Evolutionary conservation across 2,888 invertebrate species (phyloP).

Genomic region (Tetramorium bicarinatum): DNA sequence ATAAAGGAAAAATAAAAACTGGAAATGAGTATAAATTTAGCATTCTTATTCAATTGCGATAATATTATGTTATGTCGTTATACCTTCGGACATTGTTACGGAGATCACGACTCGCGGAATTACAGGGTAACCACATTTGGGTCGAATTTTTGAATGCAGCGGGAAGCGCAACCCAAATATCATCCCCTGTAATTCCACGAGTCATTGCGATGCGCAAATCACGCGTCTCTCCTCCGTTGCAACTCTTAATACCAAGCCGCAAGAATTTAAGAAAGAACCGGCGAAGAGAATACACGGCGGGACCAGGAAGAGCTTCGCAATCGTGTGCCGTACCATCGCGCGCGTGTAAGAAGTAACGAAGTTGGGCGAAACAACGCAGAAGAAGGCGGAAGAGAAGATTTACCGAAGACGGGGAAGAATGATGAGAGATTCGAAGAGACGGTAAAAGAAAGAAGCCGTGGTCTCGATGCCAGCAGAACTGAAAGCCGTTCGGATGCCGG

Average conservation of each 20-base stretch:
- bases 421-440: slow-evolving; percentile 33
- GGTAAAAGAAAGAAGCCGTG: slow-evolving; percentile 26
- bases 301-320: slow-evolving; percentile 47
- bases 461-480: slow-evolving; percentile 30
- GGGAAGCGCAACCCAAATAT: slow-evolving; percentile 45
- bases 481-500: slow-evolving; percentile 37
- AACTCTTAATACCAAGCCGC: slow-evolving; percentile 34
- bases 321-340: slow-evolving; percentile 1
- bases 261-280: slow-evolving; percentile 47
- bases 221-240: slow-evolving; percentile 22
- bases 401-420: slow-evolving; percentile 7
- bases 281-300: slow-evolving; percentile 18
- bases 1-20: background rate
- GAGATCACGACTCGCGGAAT: slow-evolving; percentile 12
- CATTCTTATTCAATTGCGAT: background rate
- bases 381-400: slow-evolving; percentile 45
- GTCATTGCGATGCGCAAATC: slow-evolving; percentile 42
- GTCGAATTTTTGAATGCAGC: slow-evolving; percentile 33
- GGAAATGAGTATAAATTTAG: background rate
- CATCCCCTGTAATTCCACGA: slow-evolving; percentile 37
- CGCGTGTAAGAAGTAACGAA: slow-evolving; percentile 58
- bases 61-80: background rate
- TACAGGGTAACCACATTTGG: slow-evolving; percentile 21
- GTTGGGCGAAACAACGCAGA: slow-evolving; percentile 36
- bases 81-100: slow-evolving; percentile 16